phyloP scores from a whole-genome alignment of 1,140 invertebrate genomes.

The Camponotus vicinus region DNA sequence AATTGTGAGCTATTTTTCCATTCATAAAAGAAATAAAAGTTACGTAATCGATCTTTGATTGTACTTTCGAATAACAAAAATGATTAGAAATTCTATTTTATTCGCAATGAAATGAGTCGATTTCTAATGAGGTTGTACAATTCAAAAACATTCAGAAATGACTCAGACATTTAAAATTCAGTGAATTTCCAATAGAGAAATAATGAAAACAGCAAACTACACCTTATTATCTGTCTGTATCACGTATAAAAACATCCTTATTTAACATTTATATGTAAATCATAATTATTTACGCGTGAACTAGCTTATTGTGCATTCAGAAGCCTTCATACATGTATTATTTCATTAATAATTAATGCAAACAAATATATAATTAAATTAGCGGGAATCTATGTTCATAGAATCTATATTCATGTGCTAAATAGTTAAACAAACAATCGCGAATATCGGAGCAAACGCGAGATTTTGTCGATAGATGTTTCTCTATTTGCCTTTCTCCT shows the following conservation, averaged over 20 bases:
- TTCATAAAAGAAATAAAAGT: not conserved
- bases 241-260: not conserved
- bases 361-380: constrained; percentile 40
- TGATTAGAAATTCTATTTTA: constrained; percentile 2
- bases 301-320: constrained; percentile 14
- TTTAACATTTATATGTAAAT: constrained; percentile 7
- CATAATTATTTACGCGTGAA: constrained; percentile 1
- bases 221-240: constrained; percentile 8
- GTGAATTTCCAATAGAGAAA: not conserved
- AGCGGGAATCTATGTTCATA: not conserved
- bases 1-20: constrained; percentile 20
- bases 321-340: not conserved
- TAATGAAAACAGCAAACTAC: not conserved
- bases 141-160: constrained; percentile 17
- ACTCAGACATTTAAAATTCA: constrained; percentile 24
- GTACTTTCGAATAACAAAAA: constrained; percentile 28
- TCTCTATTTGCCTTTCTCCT: constrained; percentile 2
- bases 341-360: constrained; percentile 17
- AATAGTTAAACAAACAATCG: constrained; percentile 23
- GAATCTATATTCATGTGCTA: not conserved
- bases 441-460: not conserved
- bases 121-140: constrained; percentile 35
- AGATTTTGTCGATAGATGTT: not conserved
- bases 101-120: constrained; percentile 4
- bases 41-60: constrained; percentile 20